These are phyloP conservation scores for Eremophila alpestris DNA, from an alignment of 2,797 vertebrate genomes.

Conservation along the genomic window DNA sequence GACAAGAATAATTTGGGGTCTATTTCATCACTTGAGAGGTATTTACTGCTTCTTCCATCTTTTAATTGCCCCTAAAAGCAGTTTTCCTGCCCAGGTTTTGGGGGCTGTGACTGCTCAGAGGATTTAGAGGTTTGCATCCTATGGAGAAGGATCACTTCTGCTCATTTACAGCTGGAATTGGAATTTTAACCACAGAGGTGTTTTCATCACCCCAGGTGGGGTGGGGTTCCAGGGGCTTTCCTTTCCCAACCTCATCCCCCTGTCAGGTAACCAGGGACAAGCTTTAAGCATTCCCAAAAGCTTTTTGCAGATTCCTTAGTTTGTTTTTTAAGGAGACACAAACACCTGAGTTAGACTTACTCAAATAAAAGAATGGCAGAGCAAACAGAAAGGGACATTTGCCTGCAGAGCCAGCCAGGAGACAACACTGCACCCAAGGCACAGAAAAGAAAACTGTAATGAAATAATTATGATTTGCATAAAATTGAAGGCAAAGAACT, in stretches of 20 bases:
- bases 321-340: background rate
- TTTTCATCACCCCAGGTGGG: fast-evolving
- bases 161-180: background rate
- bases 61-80: background rate
- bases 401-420: background rate
- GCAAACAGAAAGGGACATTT: background rate
- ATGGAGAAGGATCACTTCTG: background rate
- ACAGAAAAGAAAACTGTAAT: background rate
- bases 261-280: background rate
- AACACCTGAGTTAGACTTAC: background rate
- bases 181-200: background rate
- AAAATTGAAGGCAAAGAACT: fast-evolving
- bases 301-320: background rate
- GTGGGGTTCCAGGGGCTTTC: background rate
- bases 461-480: fast-evolving
- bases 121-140: background rate
- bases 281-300: background rate
- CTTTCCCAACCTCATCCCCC: background rate
- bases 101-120: background rate
- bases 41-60: background rate
- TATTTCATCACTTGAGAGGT: fast-evolving
- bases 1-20: background rate
- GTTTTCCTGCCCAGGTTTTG: background rate
- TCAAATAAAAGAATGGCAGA: background rate
- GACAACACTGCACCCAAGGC: background rate